A percentile compares a stretch with the other conserved stretches of the same genome.
These are phyloP conservation scores for Lycocerus yunnanus DNA, from an alignment of 2,888 invertebrate genomes.

Conservation along the genomic window DNA sequence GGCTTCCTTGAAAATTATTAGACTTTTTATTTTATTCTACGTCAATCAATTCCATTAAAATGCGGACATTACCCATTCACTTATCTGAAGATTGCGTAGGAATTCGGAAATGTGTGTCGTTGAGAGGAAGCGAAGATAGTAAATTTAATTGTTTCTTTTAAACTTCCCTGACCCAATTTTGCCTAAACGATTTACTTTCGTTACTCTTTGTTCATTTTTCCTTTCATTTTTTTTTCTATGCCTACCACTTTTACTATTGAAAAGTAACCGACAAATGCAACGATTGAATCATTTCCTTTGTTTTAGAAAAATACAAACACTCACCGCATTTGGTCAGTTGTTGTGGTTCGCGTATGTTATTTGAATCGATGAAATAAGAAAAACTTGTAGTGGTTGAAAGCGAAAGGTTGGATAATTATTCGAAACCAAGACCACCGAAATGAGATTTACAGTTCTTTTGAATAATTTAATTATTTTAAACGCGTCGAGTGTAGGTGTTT, in stretches of 20 bases:
- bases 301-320: not conserved
- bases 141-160: slow-evolving; percentile 16
- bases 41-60: not conserved
- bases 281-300: not conserved
- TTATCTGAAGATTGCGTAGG: slow-evolving; percentile 15
- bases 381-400: not conserved
- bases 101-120: slow-evolving; percentile 23
- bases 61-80: not conserved
- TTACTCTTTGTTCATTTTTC: slow-evolving; percentile 6
- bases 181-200: slow-evolving; percentile 19
- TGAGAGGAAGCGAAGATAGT: slow-evolving; percentile 19
- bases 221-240: slow-evolving; percentile 21
- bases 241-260: slow-evolving; percentile 15
- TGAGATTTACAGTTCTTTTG: too few species aligned
- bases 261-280: not conserved
- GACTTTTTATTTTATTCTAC: not conserved
- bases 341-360: not conserved
- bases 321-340: not conserved
- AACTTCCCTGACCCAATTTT: slow-evolving; percentile 19
- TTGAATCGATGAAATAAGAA: not conserved
- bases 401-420: not conserved
- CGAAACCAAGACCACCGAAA: not conserved
- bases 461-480: not conserved
- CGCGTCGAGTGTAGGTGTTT: not conserved
- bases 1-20: not conserved